A percentile compares a stretch with the other conserved stretches of the same genome.
These are phyloP conservation scores for Phoenicopterus ruber DNA, from an alignment of 2,113 vertebrate species.

Conservation along the genomic window DNA sequence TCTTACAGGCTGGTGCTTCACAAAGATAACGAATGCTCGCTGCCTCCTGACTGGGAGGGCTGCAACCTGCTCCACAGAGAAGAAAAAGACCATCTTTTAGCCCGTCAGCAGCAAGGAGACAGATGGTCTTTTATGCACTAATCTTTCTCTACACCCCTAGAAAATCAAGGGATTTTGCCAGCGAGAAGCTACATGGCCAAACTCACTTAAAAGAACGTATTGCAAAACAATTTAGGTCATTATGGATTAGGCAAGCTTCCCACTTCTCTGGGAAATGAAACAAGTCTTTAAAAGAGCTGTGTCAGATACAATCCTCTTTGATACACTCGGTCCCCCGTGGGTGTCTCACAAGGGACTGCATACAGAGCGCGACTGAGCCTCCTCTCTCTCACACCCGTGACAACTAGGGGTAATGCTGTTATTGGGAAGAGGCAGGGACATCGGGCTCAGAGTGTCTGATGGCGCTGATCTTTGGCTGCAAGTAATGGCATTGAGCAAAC, in stretches of 20 bases:
- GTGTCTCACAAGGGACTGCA: not conserved
- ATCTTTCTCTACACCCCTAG: not conserved
- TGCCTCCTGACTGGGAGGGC: not conserved
- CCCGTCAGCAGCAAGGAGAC: slow-evolving; percentile 27
- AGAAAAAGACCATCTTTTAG: not conserved
- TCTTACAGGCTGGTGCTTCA: not conserved
- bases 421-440: not conserved
- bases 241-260: slow-evolving; percentile 43
- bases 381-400: not conserved
- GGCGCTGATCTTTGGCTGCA: not conserved
- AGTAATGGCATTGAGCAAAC: not conserved
- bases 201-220: not conserved
- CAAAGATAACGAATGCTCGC: not conserved
- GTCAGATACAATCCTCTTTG: not conserved
- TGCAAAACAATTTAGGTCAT: not conserved
- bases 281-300: not conserved
- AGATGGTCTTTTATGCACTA: slow-evolving; percentile 56
- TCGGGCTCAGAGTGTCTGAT: not conserved
- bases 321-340: not conserved
- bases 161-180: slow-evolving; percentile 31
- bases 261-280: not conserved
- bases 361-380: not conserved
- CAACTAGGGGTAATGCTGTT: fast-evolving
- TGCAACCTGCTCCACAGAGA: not conserved
- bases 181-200: not conserved